Evolutionary conservation across 92 coral and sea anemone species (phyloP).

Genomic region (Montipora capitata): DNA sequence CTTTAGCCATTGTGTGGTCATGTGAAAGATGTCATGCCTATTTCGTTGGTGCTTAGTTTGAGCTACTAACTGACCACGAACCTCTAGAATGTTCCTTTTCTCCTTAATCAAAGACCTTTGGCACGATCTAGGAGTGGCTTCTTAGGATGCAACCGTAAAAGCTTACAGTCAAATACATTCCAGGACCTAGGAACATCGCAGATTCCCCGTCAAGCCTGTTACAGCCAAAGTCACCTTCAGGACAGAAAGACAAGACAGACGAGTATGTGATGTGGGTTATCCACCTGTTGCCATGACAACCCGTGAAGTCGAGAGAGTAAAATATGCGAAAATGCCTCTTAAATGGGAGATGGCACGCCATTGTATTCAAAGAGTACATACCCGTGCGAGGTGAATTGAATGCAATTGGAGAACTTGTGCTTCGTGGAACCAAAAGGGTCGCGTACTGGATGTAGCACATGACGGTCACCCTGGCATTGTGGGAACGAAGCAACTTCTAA

Average conservation of each 20-base stretch:
- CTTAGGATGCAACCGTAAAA: constrained; percentile 66
- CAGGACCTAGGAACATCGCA: constrained; percentile 46
- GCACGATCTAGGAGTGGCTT: constrained; percentile 64
- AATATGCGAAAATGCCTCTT: no score
- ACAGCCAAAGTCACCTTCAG: constrained; percentile 27
- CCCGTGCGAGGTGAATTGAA: no score
- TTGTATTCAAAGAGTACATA: no score
- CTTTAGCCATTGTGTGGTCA: constrained; percentile 71
- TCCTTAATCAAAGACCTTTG: constrained; percentile 30
- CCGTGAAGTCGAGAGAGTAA: constrained; percentile 9
- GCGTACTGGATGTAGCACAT: no score
- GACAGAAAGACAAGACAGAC: constrained; percentile 20
- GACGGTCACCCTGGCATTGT: no score
- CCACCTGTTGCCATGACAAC: constrained; percentile 45
- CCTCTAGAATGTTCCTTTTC: constrained; percentile 41
- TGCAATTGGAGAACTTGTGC: no score
- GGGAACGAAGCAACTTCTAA: no score
- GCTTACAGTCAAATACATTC: constrained; percentile 47
- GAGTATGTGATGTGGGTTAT: constrained; percentile 47
- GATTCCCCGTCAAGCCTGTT: constrained; percentile 29
- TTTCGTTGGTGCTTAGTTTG: constrained; percentile 34
- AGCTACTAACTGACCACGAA: constrained; percentile 55
- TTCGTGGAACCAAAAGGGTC: no score
- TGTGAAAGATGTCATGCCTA: constrained; percentile 59
- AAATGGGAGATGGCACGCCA: no score